Percentiles rank a stretch among this genome's conserved stretches.
Conservation (phyloP, 2,113 vertebrate genomes). For the Trichomycterus rosablanca region DNA sequence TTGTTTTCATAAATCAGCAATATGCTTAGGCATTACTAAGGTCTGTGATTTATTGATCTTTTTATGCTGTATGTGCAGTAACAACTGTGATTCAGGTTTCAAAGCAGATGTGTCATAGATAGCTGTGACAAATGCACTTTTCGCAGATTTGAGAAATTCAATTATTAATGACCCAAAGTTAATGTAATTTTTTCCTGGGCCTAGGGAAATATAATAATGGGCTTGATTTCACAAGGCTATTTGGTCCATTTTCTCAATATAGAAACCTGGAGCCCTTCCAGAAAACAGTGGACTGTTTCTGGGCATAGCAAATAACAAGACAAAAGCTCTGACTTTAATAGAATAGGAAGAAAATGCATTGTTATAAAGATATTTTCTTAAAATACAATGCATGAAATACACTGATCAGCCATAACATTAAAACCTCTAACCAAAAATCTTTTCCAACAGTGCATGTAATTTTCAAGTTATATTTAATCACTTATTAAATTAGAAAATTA, state of each 20-base stretch:
- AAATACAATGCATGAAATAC: conserved; percentile 6
- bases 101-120: conserved; percentile 8
- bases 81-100: conserved; percentile 15
- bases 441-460: neutral
- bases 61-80: conserved; percentile 12
- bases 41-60: conserved; percentile 22
- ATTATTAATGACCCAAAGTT: conserved; percentile 31
- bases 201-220: conserved; percentile 23
- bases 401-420: no score
- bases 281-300: conserved; percentile 28
- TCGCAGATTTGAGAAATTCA: conserved; percentile 31
- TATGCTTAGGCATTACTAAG: conserved; percentile 1
- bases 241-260: conserved; percentile 29
- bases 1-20: conserved; percentile 8
- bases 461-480: neutral
- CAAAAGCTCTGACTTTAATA: conserved; percentile 15
- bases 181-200: conserved; percentile 27
- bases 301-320: conserved; percentile 27
- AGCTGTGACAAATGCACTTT: conserved; percentile 25
- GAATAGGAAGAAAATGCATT: conserved; percentile 17
- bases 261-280: conserved; percentile 31
- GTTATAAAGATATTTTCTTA: conserved; percentile 2
- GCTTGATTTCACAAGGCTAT: conserved; percentile 25
- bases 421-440: no score
- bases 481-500: neutral